Conservation (phyloP, 2,888 invertebrate species). For the Eledone cirrhosa region DNA sequence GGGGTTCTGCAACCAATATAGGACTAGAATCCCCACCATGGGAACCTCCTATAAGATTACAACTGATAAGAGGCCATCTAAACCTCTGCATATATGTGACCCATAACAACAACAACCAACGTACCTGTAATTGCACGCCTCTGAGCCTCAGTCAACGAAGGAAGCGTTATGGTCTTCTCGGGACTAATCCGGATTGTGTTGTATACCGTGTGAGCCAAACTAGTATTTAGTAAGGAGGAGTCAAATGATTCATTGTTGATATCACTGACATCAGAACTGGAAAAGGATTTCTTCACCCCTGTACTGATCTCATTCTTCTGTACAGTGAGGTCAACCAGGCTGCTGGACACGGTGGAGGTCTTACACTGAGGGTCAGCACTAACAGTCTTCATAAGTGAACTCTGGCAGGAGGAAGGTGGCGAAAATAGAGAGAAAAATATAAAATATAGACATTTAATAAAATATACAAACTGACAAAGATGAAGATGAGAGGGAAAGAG, state of each 20-base stretch:
- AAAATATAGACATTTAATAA: too few species aligned
- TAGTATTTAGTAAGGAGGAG: slow-evolving; percentile 45
- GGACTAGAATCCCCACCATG: too few species aligned
- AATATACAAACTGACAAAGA: too few species aligned
- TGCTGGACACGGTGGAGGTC: slow-evolving; percentile 43
- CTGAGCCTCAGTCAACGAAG: slow-evolving; percentile 64
- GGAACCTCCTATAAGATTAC: too few species aligned
- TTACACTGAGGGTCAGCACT: slow-evolving; percentile 41
- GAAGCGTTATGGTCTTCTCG: slow-evolving; percentile 55
- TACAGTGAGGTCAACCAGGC: slow-evolving; percentile 45
- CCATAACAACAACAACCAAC: too few species aligned
- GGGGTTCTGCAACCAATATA: too few species aligned
- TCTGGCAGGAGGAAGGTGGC: slow-evolving; percentile 31
- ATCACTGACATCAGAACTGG: slow-evolving; percentile 45
- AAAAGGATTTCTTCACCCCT: slow-evolving; percentile 44
- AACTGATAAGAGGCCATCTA: too few species aligned
- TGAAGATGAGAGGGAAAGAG: too few species aligned
- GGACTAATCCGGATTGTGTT: slow-evolving; percentile 57
- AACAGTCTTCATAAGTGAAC: slow-evolving; percentile 37
- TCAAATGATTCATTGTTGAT: slow-evolving; percentile 43
- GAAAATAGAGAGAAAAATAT: neutral
- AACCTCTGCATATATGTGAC: too few species aligned
- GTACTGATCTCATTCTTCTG: slow-evolving; percentile 24
- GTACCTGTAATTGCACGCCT: slow-evolving; percentile 64
- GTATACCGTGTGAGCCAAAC: slow-evolving; percentile 51